These are phyloP conservation scores for Sicus ferrugineus DNA, from an alignment of 2,888 invertebrate genomes.

Conservation along the genomic window DNA sequence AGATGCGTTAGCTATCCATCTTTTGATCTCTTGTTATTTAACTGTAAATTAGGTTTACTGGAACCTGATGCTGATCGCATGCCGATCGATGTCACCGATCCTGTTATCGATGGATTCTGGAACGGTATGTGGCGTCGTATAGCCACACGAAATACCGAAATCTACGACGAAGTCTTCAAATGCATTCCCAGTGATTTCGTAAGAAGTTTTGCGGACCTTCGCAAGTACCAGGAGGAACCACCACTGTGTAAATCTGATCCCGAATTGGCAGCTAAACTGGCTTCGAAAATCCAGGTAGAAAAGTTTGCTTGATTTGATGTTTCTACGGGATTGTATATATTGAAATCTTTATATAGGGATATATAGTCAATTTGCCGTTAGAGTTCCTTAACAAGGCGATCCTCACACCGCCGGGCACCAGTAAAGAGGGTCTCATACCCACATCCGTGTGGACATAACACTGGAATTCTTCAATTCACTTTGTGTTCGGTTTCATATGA, in stretches of 20 bases:
- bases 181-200: slow-evolving; percentile 88
- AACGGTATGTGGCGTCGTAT: slow-evolving; percentile 82
- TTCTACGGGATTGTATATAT: background rate
- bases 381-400: slow-evolving; percentile 88
- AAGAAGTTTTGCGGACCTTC: slow-evolving; percentile 78
- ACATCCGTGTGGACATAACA: slow-evolving; percentile 90
- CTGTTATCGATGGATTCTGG: slow-evolving; percentile 83
- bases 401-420: slow-evolving; percentile 81
- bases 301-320: background rate
- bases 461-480: background rate
- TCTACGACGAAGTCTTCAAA: slow-evolving; percentile 92
- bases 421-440: slow-evolving; percentile 93
- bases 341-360: slow-evolving; percentile 68
- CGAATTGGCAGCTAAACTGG: slow-evolving; percentile 74
- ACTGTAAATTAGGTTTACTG: slow-evolving; percentile 59
- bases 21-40: background rate
- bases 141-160: slow-evolving; percentile 83
- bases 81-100: slow-evolving; percentile 77
- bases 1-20: background rate
- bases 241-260: slow-evolving; percentile 78
- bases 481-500: slow-evolving; percentile 22
- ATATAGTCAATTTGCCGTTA: slow-evolving; percentile 87
- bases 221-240: slow-evolving; percentile 76
- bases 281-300: slow-evolving; percentile 76
- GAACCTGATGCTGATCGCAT: slow-evolving; percentile 64